Evolutionary conservation across 2,797 vertebrate genomes (phyloP), one percentile per base, ranked within the genome.

Genomic region (Semaprochilodus insignis): DNA sequence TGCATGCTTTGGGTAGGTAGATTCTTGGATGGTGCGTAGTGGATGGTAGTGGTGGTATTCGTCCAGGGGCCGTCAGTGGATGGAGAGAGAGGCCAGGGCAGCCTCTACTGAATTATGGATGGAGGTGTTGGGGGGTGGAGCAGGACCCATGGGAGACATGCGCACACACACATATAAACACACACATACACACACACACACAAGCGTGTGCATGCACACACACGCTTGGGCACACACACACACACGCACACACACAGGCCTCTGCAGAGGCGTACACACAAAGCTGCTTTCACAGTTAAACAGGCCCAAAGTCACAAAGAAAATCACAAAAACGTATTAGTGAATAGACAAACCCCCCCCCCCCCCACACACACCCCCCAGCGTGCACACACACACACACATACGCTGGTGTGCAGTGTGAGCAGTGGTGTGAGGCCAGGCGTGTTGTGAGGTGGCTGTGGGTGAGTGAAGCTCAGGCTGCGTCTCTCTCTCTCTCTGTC

Each of bases 91-190:
- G 65, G 70, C 73, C 59, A 75, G 85, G 65, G 17, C n/a, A 71
- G 83, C 82, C 78, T 85, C 90, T 93, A 83, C 90, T 95, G 94
- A 94, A 95, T 95, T 94, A 95, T 95, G 93, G 93, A 95, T 94
- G 89, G 90, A 89, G 93, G 93, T 91, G 87, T 91, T 89, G 87
- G 91, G 89, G 86, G 89, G 88, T 88, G 81, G 87, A 83, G 75
- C 81, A 83, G 83, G 78, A 81, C 88, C 81, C 85, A 81, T 85
- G 86, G 83, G 83, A 85, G 72, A 85, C 75, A 65, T 70, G 76
- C 48, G 54, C 27, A 71, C 78, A 55, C 57, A 80, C 67, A 63
- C 69, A n/a, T n/a, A 75, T 55, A 80, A 40, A 74, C 70, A 34
- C 69, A 81, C 65, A 66, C 77, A 80, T 72, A 80, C 27, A 73